Percentiles rank a stretch among this genome's conserved stretches.
These are phyloP conservation scores for Melanophora roralis DNA, from an alignment of 2,888 invertebrate species.

Conservation along the genomic window DNA sequence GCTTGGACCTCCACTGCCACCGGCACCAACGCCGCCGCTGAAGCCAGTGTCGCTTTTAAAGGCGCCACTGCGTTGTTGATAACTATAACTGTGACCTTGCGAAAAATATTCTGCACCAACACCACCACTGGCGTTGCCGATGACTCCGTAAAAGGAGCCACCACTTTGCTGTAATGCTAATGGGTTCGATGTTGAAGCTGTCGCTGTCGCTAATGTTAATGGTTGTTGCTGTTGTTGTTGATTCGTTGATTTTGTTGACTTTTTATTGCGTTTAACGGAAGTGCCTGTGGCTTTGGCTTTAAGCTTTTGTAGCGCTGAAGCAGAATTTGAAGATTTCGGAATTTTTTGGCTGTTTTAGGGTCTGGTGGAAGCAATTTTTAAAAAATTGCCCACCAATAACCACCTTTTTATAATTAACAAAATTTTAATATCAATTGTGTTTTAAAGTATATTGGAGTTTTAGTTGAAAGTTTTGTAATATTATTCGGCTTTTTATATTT, in stretches of 20 bases:
- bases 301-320: slow-evolving; percentile 73
- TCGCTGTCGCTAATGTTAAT: slow-evolving; percentile 51
- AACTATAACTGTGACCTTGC: slow-evolving; percentile 56
- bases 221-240: slow-evolving; percentile 45
- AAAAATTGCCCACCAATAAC: slow-evolving; percentile 69
- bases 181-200: slow-evolving; percentile 54
- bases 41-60: slow-evolving; percentile 68
- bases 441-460: not conserved
- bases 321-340: slow-evolving; percentile 73
- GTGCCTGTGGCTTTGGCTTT: slow-evolving; percentile 74
- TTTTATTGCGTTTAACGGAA: slow-evolving; percentile 67
- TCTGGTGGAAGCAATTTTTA: slow-evolving; percentile 64
- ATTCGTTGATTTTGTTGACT: slow-evolving; percentile 59
- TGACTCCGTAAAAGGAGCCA: slow-evolving; percentile 61
- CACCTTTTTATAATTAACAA: slow-evolving; percentile 47
- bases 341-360: slow-evolving; percentile 71
- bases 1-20: slow-evolving; percentile 20
- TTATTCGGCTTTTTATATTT: no score
- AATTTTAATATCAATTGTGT: slow-evolving; percentile 8
- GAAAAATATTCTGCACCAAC: slow-evolving; percentile 53
- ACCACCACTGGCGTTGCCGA: slow-evolving; percentile 37
- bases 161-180: slow-evolving; percentile 54
- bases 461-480: no score
- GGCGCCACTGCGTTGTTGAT: slow-evolving; percentile 73
- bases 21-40: slow-evolving; percentile 65